Evolutionary conservation across 2,888 invertebrate species (phyloP).

Genomic region (Metalampra italica): DNA sequence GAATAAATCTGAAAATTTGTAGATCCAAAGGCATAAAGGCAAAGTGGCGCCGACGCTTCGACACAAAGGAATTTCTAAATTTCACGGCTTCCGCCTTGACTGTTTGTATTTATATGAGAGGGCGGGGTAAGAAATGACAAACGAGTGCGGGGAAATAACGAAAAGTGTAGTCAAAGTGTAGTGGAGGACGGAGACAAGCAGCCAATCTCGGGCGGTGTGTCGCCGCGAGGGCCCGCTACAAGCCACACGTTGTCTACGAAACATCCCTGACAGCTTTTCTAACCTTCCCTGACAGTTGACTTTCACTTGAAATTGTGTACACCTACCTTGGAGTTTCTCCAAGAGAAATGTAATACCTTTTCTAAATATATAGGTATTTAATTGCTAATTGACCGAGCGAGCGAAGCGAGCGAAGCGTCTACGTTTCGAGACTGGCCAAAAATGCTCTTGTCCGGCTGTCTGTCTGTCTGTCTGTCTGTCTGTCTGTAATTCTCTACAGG

Average conservation of each 20-base stretch:
- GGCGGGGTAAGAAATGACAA: conserved; percentile 71
- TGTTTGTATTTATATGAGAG: conserved; percentile 74
- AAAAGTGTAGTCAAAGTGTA: conserved; percentile 23
- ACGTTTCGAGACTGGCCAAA: too few species aligned
- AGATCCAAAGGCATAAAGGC: conserved; percentile 73
- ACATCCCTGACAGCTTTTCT: not conserved
- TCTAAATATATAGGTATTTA: too few species aligned
- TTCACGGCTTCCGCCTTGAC: conserved; percentile 74
- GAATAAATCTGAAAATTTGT: conserved; percentile 79
- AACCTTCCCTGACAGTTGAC: not conserved
- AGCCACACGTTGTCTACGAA: not conserved
- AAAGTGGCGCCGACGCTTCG: conserved; percentile 70
- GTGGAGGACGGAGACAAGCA: conserved; percentile 20
- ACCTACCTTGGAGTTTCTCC: not conserved
- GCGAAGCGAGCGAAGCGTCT: too few species aligned
- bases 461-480: too few species aligned
- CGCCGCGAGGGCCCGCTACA: conserved; percentile 15
- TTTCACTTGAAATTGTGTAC: not conserved
- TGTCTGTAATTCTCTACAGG: too few species aligned
- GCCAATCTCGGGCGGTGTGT: conserved; percentile 36
- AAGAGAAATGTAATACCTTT: not conserved
- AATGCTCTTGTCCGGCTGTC: too few species aligned
- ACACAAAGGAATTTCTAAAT: conserved; percentile 78
- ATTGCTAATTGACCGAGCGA: too few species aligned
- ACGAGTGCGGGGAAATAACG: conserved; percentile 52